Conservation (phyloP, 2,888 invertebrate genomes). For the Leptopterna dolabrata region DNA sequence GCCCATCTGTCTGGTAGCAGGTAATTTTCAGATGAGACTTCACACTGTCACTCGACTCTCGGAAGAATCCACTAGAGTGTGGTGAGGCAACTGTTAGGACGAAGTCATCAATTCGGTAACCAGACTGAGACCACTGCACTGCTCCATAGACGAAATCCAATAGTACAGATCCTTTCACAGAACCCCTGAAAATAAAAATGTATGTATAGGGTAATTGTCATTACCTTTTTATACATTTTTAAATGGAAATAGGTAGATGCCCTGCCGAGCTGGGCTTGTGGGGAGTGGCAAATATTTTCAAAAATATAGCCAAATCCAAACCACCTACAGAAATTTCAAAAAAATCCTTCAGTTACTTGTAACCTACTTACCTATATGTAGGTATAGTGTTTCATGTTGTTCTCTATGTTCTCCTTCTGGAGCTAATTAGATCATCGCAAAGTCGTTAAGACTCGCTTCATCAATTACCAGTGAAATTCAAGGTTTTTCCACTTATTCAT, state of each 20-base stretch:
- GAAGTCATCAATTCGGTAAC: background rate
- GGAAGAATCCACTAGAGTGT: background rate
- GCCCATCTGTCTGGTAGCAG: background rate
- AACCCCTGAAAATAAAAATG: background rate
- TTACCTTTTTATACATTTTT: background rate
- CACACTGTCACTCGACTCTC: background rate
- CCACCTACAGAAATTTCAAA: too few species aligned
- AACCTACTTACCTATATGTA: too few species aligned
- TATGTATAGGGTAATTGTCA: too few species aligned
- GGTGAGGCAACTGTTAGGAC: slow-evolving; percentile 7
- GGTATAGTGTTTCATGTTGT: too few species aligned
- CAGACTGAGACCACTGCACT: background rate
- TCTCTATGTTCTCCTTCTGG: too few species aligned
- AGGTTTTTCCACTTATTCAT: too few species aligned
- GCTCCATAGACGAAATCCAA: slow-evolving; percentile 1
- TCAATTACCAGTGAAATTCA: too few species aligned
- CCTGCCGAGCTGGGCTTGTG: background rate
- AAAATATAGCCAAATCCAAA: too few species aligned
- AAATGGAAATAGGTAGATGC: background rate
- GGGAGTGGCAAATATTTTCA: too few species aligned
- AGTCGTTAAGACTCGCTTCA: too few species aligned
- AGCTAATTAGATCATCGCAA: too few species aligned
- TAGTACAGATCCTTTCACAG: background rate
- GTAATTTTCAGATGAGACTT: background rate
- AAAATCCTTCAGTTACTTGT: too few species aligned